These are phyloP conservation scores for Orgyia antiqua DNA, from an alignment of 2,888 invertebrate genomes.

Conservation along the genomic window DNA sequence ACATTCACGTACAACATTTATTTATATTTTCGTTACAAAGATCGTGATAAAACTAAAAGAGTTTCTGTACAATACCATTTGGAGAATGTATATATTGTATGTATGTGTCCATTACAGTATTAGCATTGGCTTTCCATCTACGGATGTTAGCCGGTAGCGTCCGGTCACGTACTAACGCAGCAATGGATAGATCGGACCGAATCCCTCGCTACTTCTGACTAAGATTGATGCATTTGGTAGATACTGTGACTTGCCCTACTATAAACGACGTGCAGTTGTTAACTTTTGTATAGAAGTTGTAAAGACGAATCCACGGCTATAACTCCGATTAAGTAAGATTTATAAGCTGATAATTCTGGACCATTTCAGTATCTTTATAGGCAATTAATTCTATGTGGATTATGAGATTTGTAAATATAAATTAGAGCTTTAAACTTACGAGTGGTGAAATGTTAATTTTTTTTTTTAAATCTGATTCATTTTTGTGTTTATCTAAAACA, in stretches of 20 bases:
- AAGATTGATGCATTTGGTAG: conserved; percentile 61
- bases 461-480: too few species aligned
- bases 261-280: conserved; percentile 28
- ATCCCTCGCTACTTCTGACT: conserved; percentile 56
- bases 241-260: conserved; percentile 31
- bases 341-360: conserved; percentile 16
- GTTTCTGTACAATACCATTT: conserved; percentile 14
- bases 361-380: conserved; percentile 15
- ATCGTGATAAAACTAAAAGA: conserved; percentile 5
- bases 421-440: conserved; percentile 13
- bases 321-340: conserved; percentile 17
- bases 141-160: conserved; percentile 35
- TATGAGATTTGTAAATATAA: conserved; percentile 16
- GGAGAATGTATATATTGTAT: conserved; percentile 13
- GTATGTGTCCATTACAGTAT: conserved; percentile 37
- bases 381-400: conserved; percentile 14
- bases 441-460: conserved; percentile 8
- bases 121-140: conserved; percentile 46
- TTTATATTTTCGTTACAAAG: conserved; percentile 3
- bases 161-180: conserved; percentile 38
- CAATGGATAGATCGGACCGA: conserved; percentile 27
- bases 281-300: conserved; percentile 20
- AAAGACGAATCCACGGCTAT: conserved; percentile 4
- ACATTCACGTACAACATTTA: conserved; percentile 6
- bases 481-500: too few species aligned